Evolutionary conservation across 2,888 invertebrate genomes (phyloP).

Genomic region (Aspidiotus destructor): DNA sequence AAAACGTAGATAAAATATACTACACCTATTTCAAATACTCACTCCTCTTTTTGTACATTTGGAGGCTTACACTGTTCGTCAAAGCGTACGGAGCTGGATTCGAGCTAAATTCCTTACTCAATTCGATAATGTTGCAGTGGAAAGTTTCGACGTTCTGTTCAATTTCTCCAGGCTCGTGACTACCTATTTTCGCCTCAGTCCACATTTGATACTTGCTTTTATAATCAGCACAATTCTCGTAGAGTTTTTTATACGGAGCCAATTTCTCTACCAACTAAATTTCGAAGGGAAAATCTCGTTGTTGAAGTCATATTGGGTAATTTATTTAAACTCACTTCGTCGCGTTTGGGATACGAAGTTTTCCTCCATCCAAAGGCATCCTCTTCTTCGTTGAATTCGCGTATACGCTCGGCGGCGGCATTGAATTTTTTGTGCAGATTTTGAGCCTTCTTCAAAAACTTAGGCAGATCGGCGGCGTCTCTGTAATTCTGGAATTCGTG

Average conservation of each 20-base stretch:
- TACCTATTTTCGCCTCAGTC: slow-evolving; percentile 75
- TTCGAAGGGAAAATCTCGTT: background rate
- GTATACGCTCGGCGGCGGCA: slow-evolving; percentile 66
- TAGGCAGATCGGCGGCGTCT: slow-evolving; percentile 68
- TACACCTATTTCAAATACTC: too few species aligned
- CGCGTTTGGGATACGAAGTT: slow-evolving; percentile 78
- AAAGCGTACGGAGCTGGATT: slow-evolving; percentile 63
- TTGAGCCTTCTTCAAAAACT: slow-evolving; percentile 68
- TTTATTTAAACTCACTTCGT: slow-evolving; percentile 43
- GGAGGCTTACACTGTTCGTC: slow-evolving; percentile 49
- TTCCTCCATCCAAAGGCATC: slow-evolving; percentile 75
- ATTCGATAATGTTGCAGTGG: slow-evolving; percentile 69
- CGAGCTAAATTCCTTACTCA: slow-evolving; percentile 77
- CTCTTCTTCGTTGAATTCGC: slow-evolving; percentile 86
- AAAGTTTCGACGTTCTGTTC: slow-evolving; percentile 67
- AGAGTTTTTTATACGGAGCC: slow-evolving; percentile 75
- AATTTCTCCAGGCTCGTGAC: slow-evolving; percentile 78
- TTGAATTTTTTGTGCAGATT: slow-evolving; percentile 63
- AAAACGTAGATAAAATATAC: slow-evolving; percentile 4
- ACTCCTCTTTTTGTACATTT: too few species aligned
- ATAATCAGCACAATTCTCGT: slow-evolving; percentile 81
- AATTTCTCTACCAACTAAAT: slow-evolving; percentile 58
- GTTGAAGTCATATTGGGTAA: too few species aligned
- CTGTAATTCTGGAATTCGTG: slow-evolving; percentile 82
- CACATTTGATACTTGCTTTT: slow-evolving; percentile 70